These are phyloP conservation scores for Centroberyx gerrardi DNA, from an alignment of 2,797 vertebrate species.

Conservation along the genomic window DNA sequence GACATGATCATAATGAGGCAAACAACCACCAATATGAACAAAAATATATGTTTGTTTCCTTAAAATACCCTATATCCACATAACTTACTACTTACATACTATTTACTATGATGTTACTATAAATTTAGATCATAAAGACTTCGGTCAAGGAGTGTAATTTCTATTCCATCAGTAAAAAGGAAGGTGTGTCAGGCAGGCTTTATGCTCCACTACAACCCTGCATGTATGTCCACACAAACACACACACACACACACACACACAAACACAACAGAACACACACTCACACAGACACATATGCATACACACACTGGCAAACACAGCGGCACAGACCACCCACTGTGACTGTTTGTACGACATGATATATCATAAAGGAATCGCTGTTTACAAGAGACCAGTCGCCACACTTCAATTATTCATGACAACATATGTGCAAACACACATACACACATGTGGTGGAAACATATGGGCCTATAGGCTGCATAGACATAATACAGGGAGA, in stretches of 20 bases:
- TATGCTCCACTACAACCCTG: not conserved
- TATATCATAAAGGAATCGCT: slow-evolving; percentile 19
- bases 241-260: slow-evolving; percentile 1
- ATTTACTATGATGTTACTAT: too few relatives aligned
- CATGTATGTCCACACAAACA: not conserved
- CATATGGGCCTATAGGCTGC: slow-evolving; percentile 20
- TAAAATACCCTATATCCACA: too few relatives aligned
- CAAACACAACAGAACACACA: not conserved
- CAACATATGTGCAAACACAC: slow-evolving; percentile 26
- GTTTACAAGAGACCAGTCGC: slow-evolving; percentile 32
- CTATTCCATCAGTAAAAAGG: too few relatives aligned
- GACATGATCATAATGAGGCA: too few relatives aligned
- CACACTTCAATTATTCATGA: slow-evolving; percentile 54
- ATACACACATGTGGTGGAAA: not conserved
- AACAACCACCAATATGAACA: too few relatives aligned
- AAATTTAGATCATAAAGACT: too few relatives aligned
- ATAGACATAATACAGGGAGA: not conserved
- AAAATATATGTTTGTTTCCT: too few relatives aligned
- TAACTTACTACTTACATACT: too few relatives aligned
- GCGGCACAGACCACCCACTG: not conserved
- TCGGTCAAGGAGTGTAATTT: too few relatives aligned
- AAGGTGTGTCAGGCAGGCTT: not conserved
- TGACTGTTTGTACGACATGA: slow-evolving; percentile 12
- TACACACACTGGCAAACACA: slow-evolving; percentile 12
- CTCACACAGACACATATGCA: not conserved